Evolutionary conservation across 2,113 vertebrate genomes (phyloP).

Genomic region (Dascyllus trimaculatus): DNA sequence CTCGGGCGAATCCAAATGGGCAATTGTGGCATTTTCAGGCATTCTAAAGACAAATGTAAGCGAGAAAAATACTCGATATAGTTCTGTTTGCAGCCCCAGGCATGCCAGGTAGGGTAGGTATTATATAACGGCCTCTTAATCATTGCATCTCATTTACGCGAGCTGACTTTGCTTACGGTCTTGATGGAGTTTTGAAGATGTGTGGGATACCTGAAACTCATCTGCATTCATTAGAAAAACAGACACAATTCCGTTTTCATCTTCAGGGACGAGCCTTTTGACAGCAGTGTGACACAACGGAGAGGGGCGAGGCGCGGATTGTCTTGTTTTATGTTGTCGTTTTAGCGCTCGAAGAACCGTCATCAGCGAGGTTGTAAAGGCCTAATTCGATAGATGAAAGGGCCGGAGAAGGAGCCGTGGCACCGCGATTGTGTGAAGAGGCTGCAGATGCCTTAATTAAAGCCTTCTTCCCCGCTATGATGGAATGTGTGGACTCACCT

Average conservation of each 20-base stretch:
- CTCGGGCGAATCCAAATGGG: not conserved
- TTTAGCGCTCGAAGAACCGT: slow-evolving; percentile 10
- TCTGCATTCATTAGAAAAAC: slow-evolving; percentile 38
- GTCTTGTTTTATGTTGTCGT: not conserved
- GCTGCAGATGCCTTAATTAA: slow-evolving; percentile 45
- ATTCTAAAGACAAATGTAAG: not conserved
- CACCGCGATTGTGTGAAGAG: slow-evolving; percentile 11
- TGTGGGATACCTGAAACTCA: slow-evolving; percentile 5
- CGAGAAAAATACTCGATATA: not conserved
- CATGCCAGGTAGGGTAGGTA: not conserved
- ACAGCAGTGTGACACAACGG: slow-evolving; percentile 6
- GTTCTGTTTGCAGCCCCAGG: not conserved
- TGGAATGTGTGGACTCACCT: slow-evolving; percentile 54
- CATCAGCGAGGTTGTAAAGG: not conserved
- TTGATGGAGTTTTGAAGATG: not conserved
- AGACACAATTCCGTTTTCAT: slow-evolving; percentile 39
- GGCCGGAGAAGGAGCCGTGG: not conserved
- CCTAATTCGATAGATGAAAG: not conserved
- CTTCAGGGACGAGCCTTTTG: slow-evolving; percentile 25
- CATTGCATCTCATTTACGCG: not conserved
- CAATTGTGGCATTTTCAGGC: not conserved
- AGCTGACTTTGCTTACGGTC: not conserved
- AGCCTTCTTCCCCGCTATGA: slow-evolving; percentile 7
- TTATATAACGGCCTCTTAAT: not conserved
- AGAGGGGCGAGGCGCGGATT: slow-evolving; percentile 1